A percentile compares a stretch with the other conserved stretches of the same genome.
These are phyloP conservation scores for Pterobdella sp. DNA, from an alignment of 2,888 invertebrate genomes.

Conservation along the genomic window DNA sequence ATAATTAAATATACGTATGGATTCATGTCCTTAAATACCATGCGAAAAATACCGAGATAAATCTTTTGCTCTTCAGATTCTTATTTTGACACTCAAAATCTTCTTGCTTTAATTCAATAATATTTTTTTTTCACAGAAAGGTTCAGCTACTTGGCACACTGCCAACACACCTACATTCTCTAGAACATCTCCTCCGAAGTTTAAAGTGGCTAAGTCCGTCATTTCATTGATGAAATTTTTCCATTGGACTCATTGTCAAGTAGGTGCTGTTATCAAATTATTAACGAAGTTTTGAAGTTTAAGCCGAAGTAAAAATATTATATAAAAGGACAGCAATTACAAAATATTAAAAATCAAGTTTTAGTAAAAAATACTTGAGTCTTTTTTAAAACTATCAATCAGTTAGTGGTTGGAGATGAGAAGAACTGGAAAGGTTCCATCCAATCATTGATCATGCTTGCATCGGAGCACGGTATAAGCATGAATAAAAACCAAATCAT, in stretches of 20 bases:
- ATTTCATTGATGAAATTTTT: slow-evolving; percentile 74
- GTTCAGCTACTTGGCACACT: slow-evolving; percentile 57
- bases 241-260: slow-evolving; percentile 60
- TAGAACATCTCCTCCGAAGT: slow-evolving; percentile 81
- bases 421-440: slow-evolving; percentile 29
- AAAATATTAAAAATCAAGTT: too few species aligned
- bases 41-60: too few species aligned
- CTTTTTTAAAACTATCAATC: neutral
- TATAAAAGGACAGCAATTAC: too few species aligned
- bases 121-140: slow-evolving; percentile 31
- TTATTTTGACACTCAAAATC: neutral
- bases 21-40: too few species aligned
- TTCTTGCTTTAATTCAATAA: neutral
- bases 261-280: too few species aligned
- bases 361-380: neutral
- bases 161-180: slow-evolving; percentile 85
- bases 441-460: slow-evolving; percentile 23
- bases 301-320: too few species aligned
- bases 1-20: too few species aligned
- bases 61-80: neutral
- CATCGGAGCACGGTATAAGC: slow-evolving; percentile 30
- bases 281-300: too few species aligned
- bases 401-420: slow-evolving; percentile 29
- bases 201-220: slow-evolving; percentile 84
- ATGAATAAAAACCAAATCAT: slow-evolving; percentile 62